Evolutionary conservation across 2,888 invertebrate species (phyloP).

Genomic region (Galeopsomyia nigrocyanea): DNA sequence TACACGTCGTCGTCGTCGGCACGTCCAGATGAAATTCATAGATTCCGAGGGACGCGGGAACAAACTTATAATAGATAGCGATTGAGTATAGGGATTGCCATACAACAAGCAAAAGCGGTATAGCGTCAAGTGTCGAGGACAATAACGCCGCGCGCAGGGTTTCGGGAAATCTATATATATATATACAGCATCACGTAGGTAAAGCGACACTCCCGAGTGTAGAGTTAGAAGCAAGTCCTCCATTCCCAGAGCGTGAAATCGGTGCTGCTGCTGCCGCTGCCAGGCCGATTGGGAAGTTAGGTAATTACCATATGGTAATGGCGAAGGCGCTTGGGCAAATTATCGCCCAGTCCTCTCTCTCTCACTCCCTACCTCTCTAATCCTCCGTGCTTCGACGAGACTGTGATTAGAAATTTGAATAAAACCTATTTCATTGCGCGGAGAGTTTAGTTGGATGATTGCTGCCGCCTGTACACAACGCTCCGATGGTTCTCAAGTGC

Average conservation of each 20-base stretch:
- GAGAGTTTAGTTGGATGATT: background rate
- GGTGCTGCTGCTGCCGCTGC: background rate
- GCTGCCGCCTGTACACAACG: background rate
- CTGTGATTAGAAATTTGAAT: conserved; percentile 38
- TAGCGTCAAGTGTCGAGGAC: background rate
- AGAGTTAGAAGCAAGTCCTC: background rate
- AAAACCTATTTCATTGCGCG: conserved; percentile 9
- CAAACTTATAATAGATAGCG: too few relatives aligned
- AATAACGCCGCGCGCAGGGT: background rate
- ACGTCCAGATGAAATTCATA: background rate
- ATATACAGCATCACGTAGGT: too few relatives aligned
- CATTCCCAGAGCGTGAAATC: conserved; percentile 9
- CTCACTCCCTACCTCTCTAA: background rate
- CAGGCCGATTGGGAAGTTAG: conserved; percentile 17
- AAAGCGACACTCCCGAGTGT: background rate
- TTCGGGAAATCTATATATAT: conserved; percentile 1
- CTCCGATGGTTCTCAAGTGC: too few relatives aligned
- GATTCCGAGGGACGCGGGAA: too few relatives aligned
- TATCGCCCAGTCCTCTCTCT: conserved; percentile 26
- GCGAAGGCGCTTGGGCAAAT: conserved; percentile 21
- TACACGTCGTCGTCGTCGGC: conserved; percentile 13
- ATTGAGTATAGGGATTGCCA: too few relatives aligned
- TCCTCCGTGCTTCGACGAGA: background rate
- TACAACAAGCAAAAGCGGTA: too few relatives aligned
- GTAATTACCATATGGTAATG: conserved; percentile 41